Conservation (phyloP, 2,888 invertebrate genomes). For the Meteorus colon region DNA sequence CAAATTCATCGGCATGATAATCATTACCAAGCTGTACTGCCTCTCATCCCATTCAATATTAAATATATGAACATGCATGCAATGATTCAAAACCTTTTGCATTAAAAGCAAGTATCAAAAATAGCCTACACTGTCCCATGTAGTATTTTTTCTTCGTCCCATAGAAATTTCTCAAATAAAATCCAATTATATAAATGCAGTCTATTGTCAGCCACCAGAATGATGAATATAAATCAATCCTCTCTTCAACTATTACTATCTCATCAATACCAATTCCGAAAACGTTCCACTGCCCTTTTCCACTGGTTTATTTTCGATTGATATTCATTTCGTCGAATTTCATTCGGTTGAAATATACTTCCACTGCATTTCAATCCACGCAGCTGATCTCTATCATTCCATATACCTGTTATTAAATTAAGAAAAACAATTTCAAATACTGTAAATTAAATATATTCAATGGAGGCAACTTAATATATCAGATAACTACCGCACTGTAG, state of each 20-base stretch:
- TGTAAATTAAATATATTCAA: not conserved
- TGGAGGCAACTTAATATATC: constrained; percentile 1
- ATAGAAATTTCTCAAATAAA: no score
- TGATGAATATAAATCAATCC: not conserved
- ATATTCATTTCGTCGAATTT: constrained; percentile 63
- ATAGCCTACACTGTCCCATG: not conserved
- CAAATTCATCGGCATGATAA: no score
- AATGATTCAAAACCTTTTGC: not conserved
- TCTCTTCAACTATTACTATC: not conserved
- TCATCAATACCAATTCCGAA: constrained; percentile 76
- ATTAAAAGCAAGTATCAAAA: not conserved
- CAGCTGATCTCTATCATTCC: constrained; percentile 82
- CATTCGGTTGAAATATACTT: constrained; percentile 77
- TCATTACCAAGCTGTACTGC: not conserved
- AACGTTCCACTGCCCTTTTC: constrained; percentile 77
- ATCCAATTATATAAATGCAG: not conserved
- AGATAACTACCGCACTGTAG: constrained; percentile 79
- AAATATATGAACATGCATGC: not conserved
- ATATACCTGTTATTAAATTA: constrained; percentile 77
- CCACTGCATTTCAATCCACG: constrained; percentile 77
- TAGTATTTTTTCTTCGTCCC: not conserved
- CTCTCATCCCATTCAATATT: not conserved
- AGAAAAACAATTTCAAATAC: not conserved
- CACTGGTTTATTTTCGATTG: constrained; percentile 73
- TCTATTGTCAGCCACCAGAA: constrained; percentile 1